Percentiles rank a stretch among this genome's conserved stretches.
phyloP scores from a whole-genome alignment of 2,888 invertebrate genomes.

The Rhodophaea formosa region DNA sequence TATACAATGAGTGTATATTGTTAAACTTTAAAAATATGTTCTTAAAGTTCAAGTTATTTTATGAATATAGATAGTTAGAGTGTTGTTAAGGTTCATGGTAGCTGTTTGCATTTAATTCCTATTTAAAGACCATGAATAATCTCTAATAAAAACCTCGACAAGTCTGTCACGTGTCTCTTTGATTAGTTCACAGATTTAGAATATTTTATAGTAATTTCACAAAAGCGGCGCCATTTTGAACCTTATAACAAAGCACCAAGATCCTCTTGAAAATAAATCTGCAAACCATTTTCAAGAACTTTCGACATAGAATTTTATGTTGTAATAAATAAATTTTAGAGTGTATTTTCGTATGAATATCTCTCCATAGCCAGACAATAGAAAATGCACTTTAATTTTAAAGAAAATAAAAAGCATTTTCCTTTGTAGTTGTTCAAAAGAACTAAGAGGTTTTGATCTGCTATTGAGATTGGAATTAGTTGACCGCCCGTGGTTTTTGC shows the following conservation, averaged over 20 bases:
- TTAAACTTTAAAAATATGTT: too few relatives aligned
- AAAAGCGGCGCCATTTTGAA: not conserved
- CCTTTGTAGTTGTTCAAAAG: not conserved
- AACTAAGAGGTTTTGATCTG: constrained; percentile 36
- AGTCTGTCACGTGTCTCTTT: constrained; percentile 59
- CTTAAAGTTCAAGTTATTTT: too few relatives aligned
- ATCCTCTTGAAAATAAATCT: not conserved
- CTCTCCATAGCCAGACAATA: not conserved
- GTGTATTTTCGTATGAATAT: constrained; percentile 13
- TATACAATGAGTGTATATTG: too few relatives aligned
- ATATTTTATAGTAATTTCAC: constrained; percentile 7
- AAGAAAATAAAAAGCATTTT: constrained; percentile 29
- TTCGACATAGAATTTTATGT: constrained; percentile 10
- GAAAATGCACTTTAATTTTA: not conserved
- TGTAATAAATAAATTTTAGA: constrained; percentile 13
- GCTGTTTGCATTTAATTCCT: constrained; percentile 1
- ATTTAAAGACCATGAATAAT: not conserved
- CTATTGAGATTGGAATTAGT: constrained; percentile 65
- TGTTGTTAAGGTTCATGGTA: too few relatives aligned
- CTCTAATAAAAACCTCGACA: constrained; percentile 12
- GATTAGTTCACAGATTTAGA: constrained; percentile 59
- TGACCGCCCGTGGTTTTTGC: constrained; percentile 74
- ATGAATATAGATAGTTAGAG: too few relatives aligned
- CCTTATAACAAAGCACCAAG: constrained; percentile 1
- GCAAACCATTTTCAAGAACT: not conserved